A percentile compares a stretch with the other conserved stretches of the same genome.
These are phyloP conservation scores for Phortica variegata DNA, from an alignment of 1,140 invertebrate genomes.

Conservation along the genomic window DNA sequence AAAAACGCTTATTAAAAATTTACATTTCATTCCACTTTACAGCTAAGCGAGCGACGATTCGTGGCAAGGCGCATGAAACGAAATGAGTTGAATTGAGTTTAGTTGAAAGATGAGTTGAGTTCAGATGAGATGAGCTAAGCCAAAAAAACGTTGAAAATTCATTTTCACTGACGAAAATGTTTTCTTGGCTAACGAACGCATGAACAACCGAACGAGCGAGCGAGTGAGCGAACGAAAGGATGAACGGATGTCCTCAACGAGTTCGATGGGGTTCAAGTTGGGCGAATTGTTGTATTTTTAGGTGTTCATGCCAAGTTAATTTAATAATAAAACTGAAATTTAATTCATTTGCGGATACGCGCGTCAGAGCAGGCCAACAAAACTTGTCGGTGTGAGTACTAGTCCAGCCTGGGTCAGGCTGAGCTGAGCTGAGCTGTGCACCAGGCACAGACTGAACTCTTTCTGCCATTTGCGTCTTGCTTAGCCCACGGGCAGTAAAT, in stretches of 20 bases:
- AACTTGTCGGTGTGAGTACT: not conserved
- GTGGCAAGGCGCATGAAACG: not conserved
- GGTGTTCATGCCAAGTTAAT: slow-evolving; percentile 56
- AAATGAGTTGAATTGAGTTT: not conserved
- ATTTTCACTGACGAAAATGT: too few relatives aligned
- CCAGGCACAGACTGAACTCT: too few relatives aligned
- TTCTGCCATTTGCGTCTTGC: too few relatives aligned
- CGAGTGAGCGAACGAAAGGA: too few relatives aligned
- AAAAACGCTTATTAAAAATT: slow-evolving; percentile 58
- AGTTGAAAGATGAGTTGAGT: not conserved
- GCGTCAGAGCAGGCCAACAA: slow-evolving; percentile 17
- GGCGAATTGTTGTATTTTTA: slow-evolving; percentile 44
- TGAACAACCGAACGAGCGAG: too few relatives aligned
- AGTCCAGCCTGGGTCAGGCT: not conserved
- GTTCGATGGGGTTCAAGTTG: slow-evolving; percentile 1
- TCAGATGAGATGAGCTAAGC: not conserved
- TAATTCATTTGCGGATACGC: slow-evolving; percentile 56
- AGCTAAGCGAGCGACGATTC: slow-evolving; percentile 37
- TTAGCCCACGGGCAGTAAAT: too few relatives aligned
- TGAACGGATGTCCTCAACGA: slow-evolving; percentile 2
- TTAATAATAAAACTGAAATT: slow-evolving; percentile 56
- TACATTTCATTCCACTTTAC: slow-evolving; percentile 56
- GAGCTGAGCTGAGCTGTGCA: slow-evolving; percentile 1
- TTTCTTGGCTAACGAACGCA: too few relatives aligned
- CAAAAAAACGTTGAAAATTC: slow-evolving; percentile 34